Base-by-base conservation (phyloP, 2,888 invertebrate species). In the Sinopyrophorus schimmeli region DNA sequence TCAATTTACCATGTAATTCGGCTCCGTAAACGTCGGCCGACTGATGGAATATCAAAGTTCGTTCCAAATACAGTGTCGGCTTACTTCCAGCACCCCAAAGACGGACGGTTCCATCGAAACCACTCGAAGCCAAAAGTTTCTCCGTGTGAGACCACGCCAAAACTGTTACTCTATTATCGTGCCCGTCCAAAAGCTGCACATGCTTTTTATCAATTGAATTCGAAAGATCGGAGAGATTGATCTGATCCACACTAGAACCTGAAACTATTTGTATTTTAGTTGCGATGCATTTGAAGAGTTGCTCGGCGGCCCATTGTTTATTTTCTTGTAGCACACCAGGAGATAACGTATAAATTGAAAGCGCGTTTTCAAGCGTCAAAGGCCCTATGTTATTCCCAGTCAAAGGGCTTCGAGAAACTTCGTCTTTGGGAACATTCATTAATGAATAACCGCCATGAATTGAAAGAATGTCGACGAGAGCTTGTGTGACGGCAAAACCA, bases 241-340 rank as follows among this genome's bases (percentile, higher is more conserved):
- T 59, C 31, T 70, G 68, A 38, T 76, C 76, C n/a, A 67, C 54
- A 21, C 60, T 64, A 7, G 61, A 62, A 14, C 65, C 65, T 1
- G 73, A 61, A 37, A 70, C 61, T 40, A 72, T 71, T 67, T 67
- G 73, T 47, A 63, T 63, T 58, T 69, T 70, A 3, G 71, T 71
- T 0, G 76, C 69, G 12, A 79, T 62, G 39, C 74, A 76, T 58
- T 73, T 72, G 61, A 80, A 80, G 52, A 83, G 68, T 64, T 82
- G 81, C 52, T 80, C 77, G 1, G 78, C 74, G 0, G 82, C 80
- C 83, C 83, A 83, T 62, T 81, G 79, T 18, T 80, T 73, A 57
- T 78, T 75, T 15, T 67, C 67, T 7, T 75, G 69, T 26, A 75
- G 70, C n/a, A 81, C 70, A 34, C 75, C 72, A 11, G 74, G 73